Conservation (phyloP, 2,888 invertebrate species). For the Ophion obscuratus region DNA sequence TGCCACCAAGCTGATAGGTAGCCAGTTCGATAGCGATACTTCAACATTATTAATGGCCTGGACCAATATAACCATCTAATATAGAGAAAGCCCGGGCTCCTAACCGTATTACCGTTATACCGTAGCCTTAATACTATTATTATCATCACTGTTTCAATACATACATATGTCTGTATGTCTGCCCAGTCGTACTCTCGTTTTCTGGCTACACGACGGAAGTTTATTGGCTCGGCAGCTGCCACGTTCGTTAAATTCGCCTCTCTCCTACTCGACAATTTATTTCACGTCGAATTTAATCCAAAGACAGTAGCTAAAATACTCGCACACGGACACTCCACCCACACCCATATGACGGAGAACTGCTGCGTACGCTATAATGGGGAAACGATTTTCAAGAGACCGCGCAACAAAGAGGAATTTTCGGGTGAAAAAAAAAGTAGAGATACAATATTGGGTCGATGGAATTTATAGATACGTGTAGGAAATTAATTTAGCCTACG, state of each 20-base stretch:
- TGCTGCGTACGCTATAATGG: neutral
- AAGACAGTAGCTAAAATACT: constrained; percentile 20
- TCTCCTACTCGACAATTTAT: constrained; percentile 55
- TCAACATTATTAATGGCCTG: constrained; percentile 79
- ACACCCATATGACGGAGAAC: neutral
- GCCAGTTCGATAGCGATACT: constrained; percentile 77
- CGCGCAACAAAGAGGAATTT: too few species aligned
- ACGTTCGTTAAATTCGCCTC: constrained; percentile 35
- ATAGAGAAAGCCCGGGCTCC: constrained; percentile 72
- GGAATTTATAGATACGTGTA: constrained; percentile 45
- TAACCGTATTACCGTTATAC: constrained; percentile 69
- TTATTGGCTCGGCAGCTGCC: constrained; percentile 64
- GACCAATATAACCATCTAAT: constrained; percentile 79
- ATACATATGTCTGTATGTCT: constrained; percentile 18
- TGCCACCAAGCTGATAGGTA: constrained; percentile 50
- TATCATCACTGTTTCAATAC: constrained; percentile 16
- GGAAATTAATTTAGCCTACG: constrained; percentile 41
- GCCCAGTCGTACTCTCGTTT: constrained; percentile 21
- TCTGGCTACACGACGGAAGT: constrained; percentile 55
- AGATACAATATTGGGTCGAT: constrained; percentile 5
- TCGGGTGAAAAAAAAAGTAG: neutral
- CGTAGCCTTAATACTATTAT: constrained; percentile 18
- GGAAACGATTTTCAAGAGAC: constrained; percentile 5
- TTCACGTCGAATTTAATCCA: constrained; percentile 56
- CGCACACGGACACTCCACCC: neutral